phyloP scores from a whole-genome alignment of 2,888 invertebrate genomes.

The Cerastoderma edule region DNA sequence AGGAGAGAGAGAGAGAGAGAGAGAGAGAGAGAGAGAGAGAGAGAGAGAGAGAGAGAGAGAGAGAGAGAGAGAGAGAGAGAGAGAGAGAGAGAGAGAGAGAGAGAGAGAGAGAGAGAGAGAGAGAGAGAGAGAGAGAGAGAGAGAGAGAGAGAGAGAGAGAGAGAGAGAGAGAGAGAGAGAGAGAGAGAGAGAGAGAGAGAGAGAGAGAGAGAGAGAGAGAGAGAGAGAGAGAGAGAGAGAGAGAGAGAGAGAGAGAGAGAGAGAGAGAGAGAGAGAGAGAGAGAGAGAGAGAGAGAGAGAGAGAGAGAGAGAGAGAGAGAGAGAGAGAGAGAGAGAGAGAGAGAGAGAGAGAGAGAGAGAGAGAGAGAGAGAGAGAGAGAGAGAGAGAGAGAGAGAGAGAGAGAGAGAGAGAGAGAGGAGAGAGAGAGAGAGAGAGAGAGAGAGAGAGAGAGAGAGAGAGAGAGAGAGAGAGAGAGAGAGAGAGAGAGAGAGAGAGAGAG shows the following conservation, averaged over 20 bases:
- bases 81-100: neutral
- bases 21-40: neutral
- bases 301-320: neutral
- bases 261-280: too few species aligned
- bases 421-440: neutral
- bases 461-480: neutral
- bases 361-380: neutral
- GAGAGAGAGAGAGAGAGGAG: neutral
- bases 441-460: neutral
- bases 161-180: neutral
- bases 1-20: neutral
- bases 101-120: neutral
- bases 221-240: neutral
- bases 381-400: neutral
- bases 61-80: neutral
- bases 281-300: neutral
- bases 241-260: neutral
- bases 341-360: neutral
- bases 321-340: neutral
- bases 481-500: neutral
- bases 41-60: neutral
- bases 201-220: neutral
- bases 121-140: neutral
- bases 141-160: neutral
- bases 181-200: neutral